Base-by-base conservation (phyloP, 2,797 vertebrate genomes). In the Myripristis murdjan region DNA sequence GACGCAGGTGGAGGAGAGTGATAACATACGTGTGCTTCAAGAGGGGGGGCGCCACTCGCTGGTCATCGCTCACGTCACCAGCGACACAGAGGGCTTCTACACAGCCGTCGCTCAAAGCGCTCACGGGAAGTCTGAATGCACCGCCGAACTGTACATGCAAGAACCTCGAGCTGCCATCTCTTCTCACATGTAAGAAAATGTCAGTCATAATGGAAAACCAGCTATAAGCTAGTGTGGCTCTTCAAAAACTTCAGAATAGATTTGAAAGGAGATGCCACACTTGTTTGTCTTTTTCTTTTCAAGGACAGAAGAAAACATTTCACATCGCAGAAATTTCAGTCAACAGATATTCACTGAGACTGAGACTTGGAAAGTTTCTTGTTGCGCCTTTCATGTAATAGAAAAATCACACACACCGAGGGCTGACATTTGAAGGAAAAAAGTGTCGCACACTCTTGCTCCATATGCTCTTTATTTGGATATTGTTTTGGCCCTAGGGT, bases 121-220 rank as follows among this genome's bases (percentile, higher is more conserved):
- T 6, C 92, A 96, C 0, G 97, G 97, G 6, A 93, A 94, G 14
- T 92, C 95, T 0, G 95, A 97, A 52, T 95, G 96, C 81, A 96
- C 96, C 0, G 96, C 97, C 0, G 96, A 99, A 89, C 96, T 99
- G 6, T 97, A 97, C 0, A 93, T 98, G 88, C 97, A 97, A 79
- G 98, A 98, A 77, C 95, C 95, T 0, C 93, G 97, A 44, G 93
- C 95, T 0, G 94, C 96, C 1, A 89, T 96, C 51, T 88, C 96
- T 0, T 96, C 96, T 16, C 97, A 97, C 86, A 97, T 96, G 98
- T 99, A 95, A 93, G 95, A 52, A 1, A 49, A 20, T 12, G 11
- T 4, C 2, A 8, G 20, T 61, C 16, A 35, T 26, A n/a, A 51
- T 31, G 20, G 47, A 65, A 47, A 47, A 64, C 43, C 16, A 46